Conservation (phyloP, 2,888 invertebrate species). For the Philonicus albiceps region DNA sequence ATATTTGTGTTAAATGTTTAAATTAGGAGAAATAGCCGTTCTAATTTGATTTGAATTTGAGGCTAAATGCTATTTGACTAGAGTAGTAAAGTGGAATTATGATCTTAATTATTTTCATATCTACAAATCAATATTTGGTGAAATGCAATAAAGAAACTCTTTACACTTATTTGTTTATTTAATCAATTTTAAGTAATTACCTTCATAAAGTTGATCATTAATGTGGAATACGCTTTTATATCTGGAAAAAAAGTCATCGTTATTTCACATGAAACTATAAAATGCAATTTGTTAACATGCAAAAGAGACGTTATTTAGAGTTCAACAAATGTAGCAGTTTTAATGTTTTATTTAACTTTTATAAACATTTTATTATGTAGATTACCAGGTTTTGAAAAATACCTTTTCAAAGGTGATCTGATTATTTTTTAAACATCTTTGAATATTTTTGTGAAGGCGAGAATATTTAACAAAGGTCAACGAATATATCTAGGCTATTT, state of each 20-base stretch:
- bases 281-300: neutral
- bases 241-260: neutral
- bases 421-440: neutral
- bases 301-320: neutral
- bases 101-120: too few relatives aligned
- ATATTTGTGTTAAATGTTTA: too few relatives aligned
- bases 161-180: neutral
- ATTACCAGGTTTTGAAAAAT: neutral
- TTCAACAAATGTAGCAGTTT: neutral
- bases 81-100: too few relatives aligned
- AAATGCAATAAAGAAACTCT: neutral
- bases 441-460: neutral
- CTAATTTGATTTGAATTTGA: too few relatives aligned
- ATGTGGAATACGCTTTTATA: slow-evolving; percentile 4
- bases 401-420: neutral
- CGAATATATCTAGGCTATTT: neutral
- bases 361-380: neutral
- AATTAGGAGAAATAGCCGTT: too few relatives aligned
- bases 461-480: neutral
- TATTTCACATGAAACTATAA: neutral
- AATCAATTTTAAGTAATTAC: neutral
- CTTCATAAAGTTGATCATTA: slow-evolving; percentile 25
- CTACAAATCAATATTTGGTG: neutral
- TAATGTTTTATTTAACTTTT: neutral
- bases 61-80: too few relatives aligned